These are phyloP conservation scores for Athalia circularis DNA, from an alignment of 2,888 invertebrate genomes.

Conservation along the genomic window DNA sequence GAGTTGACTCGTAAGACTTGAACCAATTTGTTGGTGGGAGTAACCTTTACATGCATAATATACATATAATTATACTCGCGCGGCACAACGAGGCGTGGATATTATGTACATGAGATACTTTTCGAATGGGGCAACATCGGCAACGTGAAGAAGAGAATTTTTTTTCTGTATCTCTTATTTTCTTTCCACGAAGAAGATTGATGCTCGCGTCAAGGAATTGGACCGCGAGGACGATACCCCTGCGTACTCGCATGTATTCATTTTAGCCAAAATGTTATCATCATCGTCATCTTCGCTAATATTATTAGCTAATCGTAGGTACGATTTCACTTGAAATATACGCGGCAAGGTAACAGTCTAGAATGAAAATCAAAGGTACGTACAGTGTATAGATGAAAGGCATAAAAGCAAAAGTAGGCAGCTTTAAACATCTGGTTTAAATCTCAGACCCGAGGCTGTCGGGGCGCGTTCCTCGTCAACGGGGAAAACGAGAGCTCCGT, in stretches of 20 bases:
- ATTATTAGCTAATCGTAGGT: too few species aligned
- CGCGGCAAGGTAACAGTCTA: too few species aligned
- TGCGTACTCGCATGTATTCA: not conserved
- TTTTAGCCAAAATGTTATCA: not conserved
- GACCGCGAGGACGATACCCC: conserved; percentile 18
- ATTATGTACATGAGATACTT: conserved; percentile 5
- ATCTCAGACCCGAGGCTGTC: conserved; percentile 70
- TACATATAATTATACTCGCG: conserved; percentile 38
- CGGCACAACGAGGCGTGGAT: conserved; percentile 41
- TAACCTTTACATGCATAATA: conserved; percentile 38
- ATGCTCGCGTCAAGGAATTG: conserved; percentile 22
- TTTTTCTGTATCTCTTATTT: too few species aligned
- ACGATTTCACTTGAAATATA: too few species aligned
- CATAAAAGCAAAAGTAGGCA: conserved; percentile 27
- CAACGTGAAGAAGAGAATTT: too few species aligned
- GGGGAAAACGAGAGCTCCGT: conserved; percentile 42
- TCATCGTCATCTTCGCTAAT: not conserved
- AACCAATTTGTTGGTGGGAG: conserved; percentile 44
- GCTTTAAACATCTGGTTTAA: conserved; percentile 70
- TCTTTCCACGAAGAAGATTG: conserved; percentile 33
- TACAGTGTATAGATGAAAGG: too few species aligned
- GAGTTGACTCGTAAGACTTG: conserved; percentile 37
- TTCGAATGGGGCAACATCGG: not conserved
- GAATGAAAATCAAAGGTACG: too few species aligned
- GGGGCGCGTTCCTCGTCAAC: conserved; percentile 49